Base-by-base conservation (phyloP, 2,113 vertebrate genomes). In the Loxodonta africana region DNA sequence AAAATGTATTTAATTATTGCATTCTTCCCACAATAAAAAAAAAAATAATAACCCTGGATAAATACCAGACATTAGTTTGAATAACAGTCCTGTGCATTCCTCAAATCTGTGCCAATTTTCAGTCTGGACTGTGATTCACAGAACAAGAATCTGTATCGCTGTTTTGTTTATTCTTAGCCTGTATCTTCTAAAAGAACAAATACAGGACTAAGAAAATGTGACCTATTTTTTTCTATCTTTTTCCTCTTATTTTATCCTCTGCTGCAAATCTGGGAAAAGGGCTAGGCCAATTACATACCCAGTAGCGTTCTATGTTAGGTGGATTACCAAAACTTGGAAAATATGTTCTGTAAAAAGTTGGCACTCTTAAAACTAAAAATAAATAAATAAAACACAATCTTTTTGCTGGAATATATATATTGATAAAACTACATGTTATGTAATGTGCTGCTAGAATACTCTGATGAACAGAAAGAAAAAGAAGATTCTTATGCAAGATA, bases 11-110 rank as follows among this genome's bases (percentile, higher is more conserved):
- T 76, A 83, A 87, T 96, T 96, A 92, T 73, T 87, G 41, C 91
- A 90, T 87, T 94, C 30, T 89, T 96, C 33, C 95, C 67, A 89
- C 25, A 60, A 86, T 82, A 30, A 48, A 87, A 90, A 83, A 3
- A 44, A 69, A 65, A 65, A 21, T 37, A 37, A 37, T 37, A 71
- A 83, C 65, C 83, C 80, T 91, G 37, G 74, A 93, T 83, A 76
- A 91, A 95, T 83, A 97, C 20, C 87, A 97, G 87, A 84, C 74
- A 60, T 81, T 62, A 44, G n/a, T 94, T 94, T 97, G 95, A 90
- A 93, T 88, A 87, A 88, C 44, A 93, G 80, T 82, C 53, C 53
- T 80, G 6, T 41, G 51, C 77, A 94, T 97, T 96, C 90, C 46
- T 95, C 77, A 86, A 85, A 87, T 96, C 33, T 71, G 6, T 71